Percentiles rank a stretch among this genome's conserved stretches.
These are phyloP conservation scores for Antedon mediterranea DNA, from an alignment of 53 echinoderm and acorn worm species.

Conservation along the genomic window DNA sequence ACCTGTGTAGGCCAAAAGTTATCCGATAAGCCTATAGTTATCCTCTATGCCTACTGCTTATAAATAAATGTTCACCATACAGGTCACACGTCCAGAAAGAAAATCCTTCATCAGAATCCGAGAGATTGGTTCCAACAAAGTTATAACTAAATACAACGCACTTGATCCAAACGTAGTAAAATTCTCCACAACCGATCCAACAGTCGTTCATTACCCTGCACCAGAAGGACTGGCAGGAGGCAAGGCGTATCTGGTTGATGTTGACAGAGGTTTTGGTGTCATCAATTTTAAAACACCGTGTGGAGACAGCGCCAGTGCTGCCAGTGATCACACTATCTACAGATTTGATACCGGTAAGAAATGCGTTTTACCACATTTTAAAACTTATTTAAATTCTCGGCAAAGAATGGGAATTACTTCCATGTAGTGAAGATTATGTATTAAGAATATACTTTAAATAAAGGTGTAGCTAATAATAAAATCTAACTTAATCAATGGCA, in stretches of 20 bases:
- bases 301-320: neutral
- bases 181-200: neutral
- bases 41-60: too few relatives aligned
- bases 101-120: neutral
- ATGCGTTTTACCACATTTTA: too few relatives aligned
- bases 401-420: too few relatives aligned
- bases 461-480: too few relatives aligned
- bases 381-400: too few relatives aligned
- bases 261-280: neutral
- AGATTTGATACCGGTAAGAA: neutral
- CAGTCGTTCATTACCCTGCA: neutral
- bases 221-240: neutral
- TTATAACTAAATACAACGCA: neutral
- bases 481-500: too few relatives aligned
- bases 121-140: neutral
- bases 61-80: neutral
- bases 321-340: neutral
- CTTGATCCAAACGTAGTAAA: neutral
- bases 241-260: neutral
- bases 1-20: too few relatives aligned
- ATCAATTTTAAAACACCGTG: neutral
- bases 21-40: too few relatives aligned
- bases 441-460: too few relatives aligned
- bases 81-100: neutral
- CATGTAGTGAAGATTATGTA: too few relatives aligned